Percentiles rank a stretch among this genome's conserved stretches.
Conservation (phyloP, 2,888 invertebrate genomes). For the Rhogogaster chlorosoma region DNA sequence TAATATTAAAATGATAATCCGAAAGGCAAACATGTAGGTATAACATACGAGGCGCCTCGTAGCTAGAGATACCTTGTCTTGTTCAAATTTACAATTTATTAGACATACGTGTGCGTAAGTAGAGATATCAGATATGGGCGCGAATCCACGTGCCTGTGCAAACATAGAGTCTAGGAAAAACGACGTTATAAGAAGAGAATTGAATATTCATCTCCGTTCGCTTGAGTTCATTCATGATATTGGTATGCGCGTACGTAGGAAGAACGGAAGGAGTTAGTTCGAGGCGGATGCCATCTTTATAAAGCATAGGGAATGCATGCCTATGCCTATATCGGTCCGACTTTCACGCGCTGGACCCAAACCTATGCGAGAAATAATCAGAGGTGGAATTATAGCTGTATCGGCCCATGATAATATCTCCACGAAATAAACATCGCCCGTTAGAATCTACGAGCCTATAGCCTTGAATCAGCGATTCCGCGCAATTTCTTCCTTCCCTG, state of each 20-base stretch:
- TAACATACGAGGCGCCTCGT: neutral
- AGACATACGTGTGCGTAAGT: neutral
- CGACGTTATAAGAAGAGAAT: too few relatives aligned
- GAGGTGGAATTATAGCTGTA: neutral
- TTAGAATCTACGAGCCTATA: conserved; percentile 1
- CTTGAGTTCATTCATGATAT: conserved; percentile 19
- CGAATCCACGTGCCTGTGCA: too few relatives aligned
- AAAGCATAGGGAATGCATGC: neutral
- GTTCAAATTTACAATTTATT: neutral
- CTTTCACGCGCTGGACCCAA: conserved; percentile 38
- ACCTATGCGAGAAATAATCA: neutral
- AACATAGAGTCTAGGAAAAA: too few relatives aligned
- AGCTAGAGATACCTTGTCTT: neutral
- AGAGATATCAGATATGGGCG: neutral
- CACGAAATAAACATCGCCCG: neutral
- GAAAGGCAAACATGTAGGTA: neutral
- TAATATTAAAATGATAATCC: too few relatives aligned
- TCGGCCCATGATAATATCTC: neutral
- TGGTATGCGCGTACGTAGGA: conserved; percentile 26
- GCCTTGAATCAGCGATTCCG: too few relatives aligned
- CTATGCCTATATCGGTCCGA: neutral
- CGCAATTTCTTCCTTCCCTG: neutral
- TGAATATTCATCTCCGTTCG: too few relatives aligned
- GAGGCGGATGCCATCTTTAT: neutral
- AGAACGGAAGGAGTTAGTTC: neutral